phyloP scores from a whole-genome alignment of 2,113 vertebrate species.

The Ursus arctos region DNA sequence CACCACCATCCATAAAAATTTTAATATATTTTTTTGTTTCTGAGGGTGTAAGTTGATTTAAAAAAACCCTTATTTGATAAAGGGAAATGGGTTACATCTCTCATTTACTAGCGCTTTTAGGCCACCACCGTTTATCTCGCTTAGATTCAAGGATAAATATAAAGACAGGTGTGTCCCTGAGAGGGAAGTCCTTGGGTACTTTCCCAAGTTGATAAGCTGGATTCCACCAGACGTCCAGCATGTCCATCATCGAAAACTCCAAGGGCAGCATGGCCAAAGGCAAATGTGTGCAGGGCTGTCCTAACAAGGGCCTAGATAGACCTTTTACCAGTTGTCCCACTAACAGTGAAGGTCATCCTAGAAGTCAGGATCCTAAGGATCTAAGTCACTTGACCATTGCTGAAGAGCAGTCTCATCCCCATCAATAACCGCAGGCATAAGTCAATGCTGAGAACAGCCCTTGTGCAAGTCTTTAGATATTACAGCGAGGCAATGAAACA shows the following conservation, averaged over 20 bases:
- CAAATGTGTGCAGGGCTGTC: not conserved
- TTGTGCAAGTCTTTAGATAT: not conserved
- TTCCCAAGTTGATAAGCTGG: not conserved
- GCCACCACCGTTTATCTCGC: not conserved
- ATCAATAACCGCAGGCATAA: not conserved
- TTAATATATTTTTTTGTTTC: slow-evolving; percentile 25
- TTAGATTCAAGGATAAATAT: not conserved
- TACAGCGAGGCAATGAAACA: not conserved
- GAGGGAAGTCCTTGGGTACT: not conserved
- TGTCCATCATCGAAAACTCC: not conserved
- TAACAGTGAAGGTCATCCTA: not conserved
- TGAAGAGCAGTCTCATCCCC: not conserved
- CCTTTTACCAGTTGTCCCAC: not conserved
- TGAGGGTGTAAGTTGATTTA: not conserved
- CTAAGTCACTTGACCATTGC: not conserved
- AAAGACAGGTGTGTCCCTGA: not conserved
- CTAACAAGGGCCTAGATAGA: not conserved
- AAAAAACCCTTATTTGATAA: not conserved
- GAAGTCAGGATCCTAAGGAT: not conserved
- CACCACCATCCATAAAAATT: not conserved
- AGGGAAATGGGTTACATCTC: not conserved
- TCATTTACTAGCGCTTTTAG: not conserved
- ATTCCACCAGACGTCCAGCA: not conserved
- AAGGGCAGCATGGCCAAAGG: not conserved
- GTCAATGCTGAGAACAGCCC: not conserved